Evolutionary conservation across 2,888 invertebrate species (phyloP), one percentile per base, ranked within the genome.

Genomic region (Ectemnius cavifrons): DNA sequence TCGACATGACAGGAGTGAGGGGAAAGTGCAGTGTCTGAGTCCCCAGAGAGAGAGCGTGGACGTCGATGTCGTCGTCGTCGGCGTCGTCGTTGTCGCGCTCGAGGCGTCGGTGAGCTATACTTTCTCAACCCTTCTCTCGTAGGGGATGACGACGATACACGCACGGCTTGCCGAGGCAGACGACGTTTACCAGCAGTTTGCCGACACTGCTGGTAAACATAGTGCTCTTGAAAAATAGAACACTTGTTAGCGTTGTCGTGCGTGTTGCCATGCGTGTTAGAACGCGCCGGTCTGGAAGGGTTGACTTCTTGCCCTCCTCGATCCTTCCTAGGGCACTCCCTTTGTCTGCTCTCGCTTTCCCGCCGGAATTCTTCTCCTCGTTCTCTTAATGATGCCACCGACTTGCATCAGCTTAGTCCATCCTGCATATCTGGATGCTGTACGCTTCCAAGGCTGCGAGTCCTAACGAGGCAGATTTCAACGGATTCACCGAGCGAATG

Each of bases 11-110:
- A 52, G 52, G 16, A 67, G 64, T 63, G 83, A 80, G 82, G 80
- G 82, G 84, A 84, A 23, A 86, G 85, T 86, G 85, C 85, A 86
- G 69, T 77, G 84, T 83, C 82, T 84, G 81, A 77, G 79, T 83
- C 72, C 77, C 71, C 78, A 79, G 60, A 60, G 58, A 58, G n/a
- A 62, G 49, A 49, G 65, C 64, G 62, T 60, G 64, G 71, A 49
- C 56, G 65, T 57, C 66, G 37, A 23, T 60, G 67, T 14, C 67
- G 63, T 1, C 63, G 63, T 0, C 63, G 45, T 68, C 57, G 66
- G 52, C 57, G 71, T 62, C 73, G 28, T 58, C 28, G 67, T 58
- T 52, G 49, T 27, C 46, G 23, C 23, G 45, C 23, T 66, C 59
- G 47, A 27, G 62, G 37, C 37, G 37, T 37, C 11, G 37, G 1